Conservation (phyloP, 2,797 vertebrate species). For the Tadarida brasiliensis region DNA sequence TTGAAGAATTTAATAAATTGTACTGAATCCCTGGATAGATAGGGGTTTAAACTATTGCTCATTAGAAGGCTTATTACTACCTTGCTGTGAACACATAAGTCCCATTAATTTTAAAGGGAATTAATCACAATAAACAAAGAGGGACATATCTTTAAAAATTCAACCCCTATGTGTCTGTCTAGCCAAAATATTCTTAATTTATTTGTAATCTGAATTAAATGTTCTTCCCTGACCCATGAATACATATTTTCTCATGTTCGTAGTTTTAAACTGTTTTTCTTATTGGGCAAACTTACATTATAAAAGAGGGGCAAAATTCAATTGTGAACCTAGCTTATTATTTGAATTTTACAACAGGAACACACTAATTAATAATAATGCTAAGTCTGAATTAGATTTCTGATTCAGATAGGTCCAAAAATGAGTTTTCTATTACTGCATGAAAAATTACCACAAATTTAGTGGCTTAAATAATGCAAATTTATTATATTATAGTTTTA, state of each 20-base stretch:
- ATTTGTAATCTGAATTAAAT: not conserved
- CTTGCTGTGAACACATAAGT: not conserved
- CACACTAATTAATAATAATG: not conserved
- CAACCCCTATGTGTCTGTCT: not conserved
- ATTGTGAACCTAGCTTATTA: not conserved
- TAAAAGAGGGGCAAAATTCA: not conserved
- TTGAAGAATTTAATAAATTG: slow-evolving; percentile 38
- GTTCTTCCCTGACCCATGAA: not conserved
- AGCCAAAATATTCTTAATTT: not conserved
- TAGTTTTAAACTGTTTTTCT: not conserved
- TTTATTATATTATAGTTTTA: not conserved
- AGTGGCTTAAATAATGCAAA: not conserved
- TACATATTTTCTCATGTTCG: not conserved
- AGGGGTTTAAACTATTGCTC: not conserved
- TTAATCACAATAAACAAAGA: not conserved
- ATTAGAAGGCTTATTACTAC: slow-evolving; percentile 10
- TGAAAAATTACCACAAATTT: not conserved
- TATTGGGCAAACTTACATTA: not conserved
- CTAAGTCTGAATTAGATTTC: not conserved
- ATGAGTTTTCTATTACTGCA: not conserved
- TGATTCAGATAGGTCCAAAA: not conserved
- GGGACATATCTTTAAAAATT: not conserved
- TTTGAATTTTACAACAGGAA: not conserved
- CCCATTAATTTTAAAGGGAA: not conserved
- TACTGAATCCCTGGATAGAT: not conserved